Evolutionary conservation across 2,888 invertebrate genomes (phyloP).

Genomic region (Drosophila testacea): DNA sequence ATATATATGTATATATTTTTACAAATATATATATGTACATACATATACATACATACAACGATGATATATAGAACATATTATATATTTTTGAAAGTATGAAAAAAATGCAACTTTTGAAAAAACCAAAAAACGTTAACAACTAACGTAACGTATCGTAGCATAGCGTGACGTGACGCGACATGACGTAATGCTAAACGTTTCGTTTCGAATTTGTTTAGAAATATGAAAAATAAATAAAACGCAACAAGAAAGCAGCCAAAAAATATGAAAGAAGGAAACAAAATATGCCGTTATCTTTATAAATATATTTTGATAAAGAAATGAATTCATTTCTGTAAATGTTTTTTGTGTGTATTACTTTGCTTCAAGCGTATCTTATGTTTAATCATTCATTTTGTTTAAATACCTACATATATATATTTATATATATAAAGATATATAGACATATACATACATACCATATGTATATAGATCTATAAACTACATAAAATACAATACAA

Average conservation of each 20-base stretch:
- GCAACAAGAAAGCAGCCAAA: conserved; percentile 46
- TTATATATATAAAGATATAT: conserved; percentile 11
- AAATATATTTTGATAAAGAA: conserved; percentile 37
- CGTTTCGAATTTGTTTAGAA: conserved; percentile 46
- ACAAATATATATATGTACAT: conserved; percentile 55
- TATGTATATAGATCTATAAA: conserved; percentile 13
- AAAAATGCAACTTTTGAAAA: conserved; percentile 73
- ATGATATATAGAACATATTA: conserved; percentile 60
- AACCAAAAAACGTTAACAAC: conserved; percentile 39
- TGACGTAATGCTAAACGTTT: conserved; percentile 33
- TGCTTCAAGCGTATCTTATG: conserved; percentile 51
- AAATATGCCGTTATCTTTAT: conserved; percentile 32
- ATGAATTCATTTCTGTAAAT: conserved; percentile 12
- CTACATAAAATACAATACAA: conserved; percentile 32
- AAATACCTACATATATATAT: conserved; percentile 11
- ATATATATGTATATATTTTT: conserved; percentile 59
- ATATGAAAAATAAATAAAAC: conserved; percentile 9
- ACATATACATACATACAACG: conserved; percentile 30
- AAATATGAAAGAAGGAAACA: conserved; percentile 23
- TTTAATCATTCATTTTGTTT: conserved; percentile 45
- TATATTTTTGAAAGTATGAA: conserved; percentile 72
- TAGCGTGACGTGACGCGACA: background rate
- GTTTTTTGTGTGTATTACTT: conserved; percentile 38
- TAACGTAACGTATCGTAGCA: conserved; percentile 14
- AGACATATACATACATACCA: conserved; percentile 16